Percentiles rank a stretch among this genome's conserved stretches.
phyloP scores from a whole-genome alignment of 1,140 invertebrate species.

The Cataglyphis hispanica region DNA sequence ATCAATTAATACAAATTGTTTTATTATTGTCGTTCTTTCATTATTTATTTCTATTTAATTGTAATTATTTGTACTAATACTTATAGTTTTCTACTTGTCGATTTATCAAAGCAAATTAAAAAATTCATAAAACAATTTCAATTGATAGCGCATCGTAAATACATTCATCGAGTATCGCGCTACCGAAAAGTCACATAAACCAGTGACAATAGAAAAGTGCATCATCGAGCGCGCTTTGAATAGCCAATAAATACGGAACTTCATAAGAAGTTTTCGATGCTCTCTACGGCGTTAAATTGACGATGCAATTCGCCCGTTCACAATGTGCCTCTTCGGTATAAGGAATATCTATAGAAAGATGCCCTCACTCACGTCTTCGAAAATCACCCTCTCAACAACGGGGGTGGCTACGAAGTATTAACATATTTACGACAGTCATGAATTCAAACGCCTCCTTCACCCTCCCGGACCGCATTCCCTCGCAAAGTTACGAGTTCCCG shows the following conservation, averaged over 20 bases:
- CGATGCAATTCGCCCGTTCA: slow-evolving; percentile 63
- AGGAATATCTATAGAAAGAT: slow-evolving; percentile 59
- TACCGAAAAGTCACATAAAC: slow-evolving; percentile 41
- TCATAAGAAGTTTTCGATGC: slow-evolving; percentile 64
- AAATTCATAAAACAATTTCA: not conserved
- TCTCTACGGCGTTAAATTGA: slow-evolving; percentile 69
- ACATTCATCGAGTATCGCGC: not conserved
- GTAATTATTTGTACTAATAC: not conserved
- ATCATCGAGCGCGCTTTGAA: slow-evolving; percentile 41
- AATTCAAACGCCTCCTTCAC: slow-evolving; percentile 62
- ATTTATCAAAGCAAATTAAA: not conserved
- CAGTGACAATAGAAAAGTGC: slow-evolving; percentile 30
- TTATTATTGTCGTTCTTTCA: slow-evolving; percentile 25
- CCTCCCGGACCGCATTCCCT: slow-evolving; percentile 17
- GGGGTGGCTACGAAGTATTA: slow-evolving; percentile 70
- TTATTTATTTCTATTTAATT: not conserved
- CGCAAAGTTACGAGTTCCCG: slow-evolving; percentile 44
- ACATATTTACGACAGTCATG: slow-evolving; percentile 76
- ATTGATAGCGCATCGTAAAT: slow-evolving; percentile 40
- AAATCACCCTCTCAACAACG: slow-evolving; percentile 64
- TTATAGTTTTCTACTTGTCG: too few species aligned
- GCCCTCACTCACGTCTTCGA: slow-evolving; percentile 44
- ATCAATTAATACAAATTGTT: slow-evolving; percentile 16
- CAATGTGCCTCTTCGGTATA: slow-evolving; percentile 63
- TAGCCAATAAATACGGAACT: slow-evolving; percentile 67